A percentile compares a stretch with the other conserved stretches of the same genome.
These are phyloP conservation scores for Psophia crepitans DNA, from an alignment of 2,113 vertebrate species.

Conservation along the genomic window DNA sequence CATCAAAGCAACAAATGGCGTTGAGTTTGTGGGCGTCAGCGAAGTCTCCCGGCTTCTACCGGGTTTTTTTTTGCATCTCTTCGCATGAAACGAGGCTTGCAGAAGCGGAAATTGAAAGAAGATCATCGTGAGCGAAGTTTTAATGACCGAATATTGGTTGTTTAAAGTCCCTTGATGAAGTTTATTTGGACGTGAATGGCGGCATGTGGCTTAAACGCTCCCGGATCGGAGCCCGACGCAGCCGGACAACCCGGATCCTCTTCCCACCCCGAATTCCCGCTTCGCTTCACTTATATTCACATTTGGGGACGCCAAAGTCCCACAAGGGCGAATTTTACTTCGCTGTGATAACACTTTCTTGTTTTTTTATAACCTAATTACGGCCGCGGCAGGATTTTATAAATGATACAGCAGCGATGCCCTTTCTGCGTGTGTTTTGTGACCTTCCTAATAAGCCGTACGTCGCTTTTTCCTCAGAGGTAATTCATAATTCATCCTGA, in stretches of 20 bases:
- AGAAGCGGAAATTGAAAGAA: neutral
- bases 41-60: accelerated
- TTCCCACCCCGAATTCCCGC: neutral
- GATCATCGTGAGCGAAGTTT: too few relatives aligned
- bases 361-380: too few relatives aligned
- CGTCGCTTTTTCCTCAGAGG: neutral
- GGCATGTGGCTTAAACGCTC: accelerated
- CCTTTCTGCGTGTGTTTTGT: accelerated
- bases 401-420: neutral
- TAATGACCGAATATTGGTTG: accelerated
- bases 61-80: accelerated
- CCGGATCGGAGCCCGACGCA: neutral
- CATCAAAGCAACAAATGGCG: accelerated
- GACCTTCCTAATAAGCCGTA: accelerated
- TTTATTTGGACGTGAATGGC: accelerated
- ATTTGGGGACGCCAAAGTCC: accelerated
- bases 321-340: accelerated
- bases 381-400: neutral
- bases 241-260: neutral
- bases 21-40: too few relatives aligned
- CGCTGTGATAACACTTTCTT: accelerated
- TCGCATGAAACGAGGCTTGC: accelerated
- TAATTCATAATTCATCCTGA: neutral
- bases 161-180: neutral
- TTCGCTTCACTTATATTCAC: accelerated